Evolutionary conservation across 1,140 invertebrate species (phyloP), one percentile per base, ranked within the genome.

Genomic region (Marisa cornuarietis): DNA sequence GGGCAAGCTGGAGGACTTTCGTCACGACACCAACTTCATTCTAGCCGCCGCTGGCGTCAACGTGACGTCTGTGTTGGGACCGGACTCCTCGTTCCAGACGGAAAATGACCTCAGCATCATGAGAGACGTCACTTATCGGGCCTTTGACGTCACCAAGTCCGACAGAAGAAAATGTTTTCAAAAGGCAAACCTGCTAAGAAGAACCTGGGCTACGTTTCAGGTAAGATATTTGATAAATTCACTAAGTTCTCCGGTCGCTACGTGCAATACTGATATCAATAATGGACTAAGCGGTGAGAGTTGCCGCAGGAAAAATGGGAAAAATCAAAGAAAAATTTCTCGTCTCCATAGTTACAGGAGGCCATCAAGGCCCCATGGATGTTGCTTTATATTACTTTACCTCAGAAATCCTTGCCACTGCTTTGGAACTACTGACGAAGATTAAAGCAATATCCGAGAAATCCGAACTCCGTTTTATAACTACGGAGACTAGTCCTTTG

Each of bases 141-240:
- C 63, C 61, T 68, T 77, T 26, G 54, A 26, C n/a, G 20, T 68
- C 63, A 69, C 68, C 14, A 54, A 0, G 1, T 18, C 14, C 7
- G 24, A 68, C 61, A 68, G 54, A n/a, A 16, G 18, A n/a, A 14
- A 14, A 52, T 69, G 65, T 24, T 51, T 77, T 16, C 54, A 26
- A 22, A n/a, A 20, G 26, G 42, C 8, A 31, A 51, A 77, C 13
- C 69, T 77, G 76, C n/a, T 77, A 22, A 31, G 31, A 13, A 63
- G 76, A n/a, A 66, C 65, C 7, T 77, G 76, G 76, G n/a, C 49
- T 16, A 69, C 76, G 16, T 77, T 77, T 54, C 76, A 77, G 76
- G 76, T 77, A 77, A 20, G 9, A 4, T 31, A 31, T 11, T 5
- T 51, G 54, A 6, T 71, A 71, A 49, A 49, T 42, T 22, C 20